These are phyloP conservation scores for Callipepla squamata DNA, from an alignment of 2,113 vertebrate species.

Conservation along the genomic window DNA sequence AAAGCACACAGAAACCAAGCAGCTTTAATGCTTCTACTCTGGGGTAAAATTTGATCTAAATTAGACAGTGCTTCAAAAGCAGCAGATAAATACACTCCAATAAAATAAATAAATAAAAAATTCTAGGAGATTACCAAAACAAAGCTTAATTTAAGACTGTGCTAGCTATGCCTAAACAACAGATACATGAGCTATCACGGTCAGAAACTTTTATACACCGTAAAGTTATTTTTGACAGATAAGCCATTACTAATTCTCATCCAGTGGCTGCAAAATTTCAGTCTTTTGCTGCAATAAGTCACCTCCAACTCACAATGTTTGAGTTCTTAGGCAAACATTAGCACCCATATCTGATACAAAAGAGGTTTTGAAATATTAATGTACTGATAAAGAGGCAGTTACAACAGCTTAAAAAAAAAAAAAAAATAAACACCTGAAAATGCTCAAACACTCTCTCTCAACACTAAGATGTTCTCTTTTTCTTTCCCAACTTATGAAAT, in stretches of 20 bases:
- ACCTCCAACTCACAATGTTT: constrained; percentile 19
- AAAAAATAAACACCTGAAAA: not conserved
- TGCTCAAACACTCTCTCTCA: not conserved
- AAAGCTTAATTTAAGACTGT: not conserved
- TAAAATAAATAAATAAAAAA: not conserved
- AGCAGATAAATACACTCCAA: not conserved
- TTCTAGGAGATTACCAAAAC: not conserved
- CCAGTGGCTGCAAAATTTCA: not conserved
- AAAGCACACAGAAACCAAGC: not conserved
- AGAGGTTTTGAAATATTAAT: constrained; percentile 26
- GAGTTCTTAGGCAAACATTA: not conserved
- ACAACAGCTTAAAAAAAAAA: not conserved
- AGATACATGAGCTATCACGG: not conserved
- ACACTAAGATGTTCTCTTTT: not conserved
- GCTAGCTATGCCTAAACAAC: not conserved
- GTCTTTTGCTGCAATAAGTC: constrained; percentile 7
- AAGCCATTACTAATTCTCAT: not conserved
- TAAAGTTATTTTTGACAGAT: not conserved
- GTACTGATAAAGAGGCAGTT: not conserved
- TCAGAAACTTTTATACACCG: rapidly evolving
- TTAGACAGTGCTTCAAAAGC: not conserved
- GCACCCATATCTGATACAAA: constrained; percentile 16
- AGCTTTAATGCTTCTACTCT: not conserved
- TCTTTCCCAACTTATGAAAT: not conserved
- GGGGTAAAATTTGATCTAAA: not conserved